Evolutionary conservation across 2,113 vertebrate genomes (phyloP), one percentile per base, ranked within the genome.

Genomic region (Indicator indicator): DNA sequence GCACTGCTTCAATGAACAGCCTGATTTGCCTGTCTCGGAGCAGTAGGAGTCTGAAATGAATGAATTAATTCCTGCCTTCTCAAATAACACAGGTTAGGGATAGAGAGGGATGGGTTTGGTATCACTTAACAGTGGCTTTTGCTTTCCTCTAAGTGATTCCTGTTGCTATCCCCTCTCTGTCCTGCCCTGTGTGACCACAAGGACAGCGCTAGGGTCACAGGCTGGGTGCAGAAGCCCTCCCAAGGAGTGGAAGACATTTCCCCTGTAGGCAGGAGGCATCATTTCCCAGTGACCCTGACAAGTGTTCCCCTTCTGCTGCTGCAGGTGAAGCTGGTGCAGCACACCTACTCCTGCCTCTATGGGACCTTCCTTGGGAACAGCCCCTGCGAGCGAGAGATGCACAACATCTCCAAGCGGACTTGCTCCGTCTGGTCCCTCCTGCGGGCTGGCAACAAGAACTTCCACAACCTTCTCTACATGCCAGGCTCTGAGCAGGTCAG

Each of bases 341-440:
- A 99, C 96, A 99, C 99, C 0, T 99, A 99, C 89, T 99, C 99
- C 16, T 99, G 99, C 96, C 98, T 99, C 19, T 99, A 99, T 0
- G 99, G 99, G 67, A 99, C 99, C 5, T 99, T 99, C 97, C 98
- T 99, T 74, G 99, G 99, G 56, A 99, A 99, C 98, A 99, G 99
- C 75, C 98, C 98, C 42, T 98, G 98, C 1, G 99, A 99, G 96
- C 97, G 99, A 32, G 99, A 99, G 95, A 97, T 98, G 38, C 98
- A 98, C 76, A 99, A 99, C 97, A 98, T 99, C 97, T 98, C 98
- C 96, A 99, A 99, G 86, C 98, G 99, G 69, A 99, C 99, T 38
- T 99, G 99, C 97, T 99, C 99, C 0, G 98, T 99, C 46, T 99
- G 99, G 99, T 99, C 99, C 28, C 98, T 99, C 65, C 98, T 99